phyloP scores from a whole-genome alignment of 2,888 invertebrate species.

The Cerastoderma edule region DNA sequence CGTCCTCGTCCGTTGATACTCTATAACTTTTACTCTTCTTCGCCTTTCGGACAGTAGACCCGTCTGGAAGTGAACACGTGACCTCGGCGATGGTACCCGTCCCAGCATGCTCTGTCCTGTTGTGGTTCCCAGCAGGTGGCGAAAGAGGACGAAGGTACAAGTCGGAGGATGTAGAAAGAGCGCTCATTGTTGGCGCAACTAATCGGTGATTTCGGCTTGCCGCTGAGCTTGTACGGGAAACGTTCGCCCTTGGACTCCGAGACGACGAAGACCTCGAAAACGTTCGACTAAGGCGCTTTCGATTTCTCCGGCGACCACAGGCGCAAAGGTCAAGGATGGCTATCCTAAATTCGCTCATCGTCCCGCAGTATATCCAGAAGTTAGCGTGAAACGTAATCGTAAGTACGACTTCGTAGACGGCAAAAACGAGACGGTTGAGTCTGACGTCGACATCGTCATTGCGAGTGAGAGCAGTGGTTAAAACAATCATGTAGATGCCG shows the following conservation, averaged over 20 bases:
- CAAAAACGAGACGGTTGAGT: slow-evolving; percentile 33
- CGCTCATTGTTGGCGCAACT: slow-evolving; percentile 41
- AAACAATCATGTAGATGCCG: slow-evolving; percentile 39
- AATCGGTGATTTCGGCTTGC: slow-evolving; percentile 44
- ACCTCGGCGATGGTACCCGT: neutral
- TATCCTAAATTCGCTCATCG: slow-evolving; percentile 47
- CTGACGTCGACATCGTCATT: neutral
- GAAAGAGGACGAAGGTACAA: slow-evolving; percentile 31
- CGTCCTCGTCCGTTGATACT: neutral
- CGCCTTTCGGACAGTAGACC: too few relatives aligned
- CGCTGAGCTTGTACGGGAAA: slow-evolving; percentile 45
- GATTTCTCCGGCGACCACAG: slow-evolving; percentile 15
- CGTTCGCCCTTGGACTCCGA: slow-evolving; percentile 19
- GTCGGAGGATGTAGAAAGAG: slow-evolving; percentile 47
- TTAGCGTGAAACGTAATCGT: slow-evolving; percentile 47
- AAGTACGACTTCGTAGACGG: slow-evolving; percentile 39
- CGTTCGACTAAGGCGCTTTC: slow-evolving; percentile 16
- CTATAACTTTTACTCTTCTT: too few relatives aligned
- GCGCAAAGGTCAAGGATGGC: slow-evolving; percentile 22
- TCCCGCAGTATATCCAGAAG: slow-evolving; percentile 58
- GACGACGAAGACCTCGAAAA: slow-evolving; percentile 23
- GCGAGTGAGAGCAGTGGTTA: neutral
- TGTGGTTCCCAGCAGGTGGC: neutral
- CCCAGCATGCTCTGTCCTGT: neutral
- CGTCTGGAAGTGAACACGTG: neutral